A percentile compares a stretch with the other conserved stretches of the same genome.
Conservation (phyloP, 2,113 vertebrate genomes). For the Amia ocellicauda region DNA sequence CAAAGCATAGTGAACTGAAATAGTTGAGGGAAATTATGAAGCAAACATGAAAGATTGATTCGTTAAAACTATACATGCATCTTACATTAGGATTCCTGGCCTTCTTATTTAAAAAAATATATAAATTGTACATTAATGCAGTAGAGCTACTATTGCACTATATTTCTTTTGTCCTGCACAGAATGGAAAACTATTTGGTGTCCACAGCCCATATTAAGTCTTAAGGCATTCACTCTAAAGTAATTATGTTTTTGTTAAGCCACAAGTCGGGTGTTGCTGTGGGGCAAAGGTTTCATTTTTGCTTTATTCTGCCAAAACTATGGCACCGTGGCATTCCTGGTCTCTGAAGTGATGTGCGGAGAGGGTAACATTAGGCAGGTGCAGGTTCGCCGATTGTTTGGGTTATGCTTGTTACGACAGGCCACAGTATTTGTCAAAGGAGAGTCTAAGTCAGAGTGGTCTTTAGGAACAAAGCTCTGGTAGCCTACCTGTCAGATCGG, state of each 20-base stretch:
- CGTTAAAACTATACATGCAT: too few species aligned
- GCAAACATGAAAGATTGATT: too few species aligned
- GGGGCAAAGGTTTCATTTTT: constrained; percentile 19
- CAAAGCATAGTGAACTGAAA: too few species aligned
- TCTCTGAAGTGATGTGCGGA: constrained; percentile 25
- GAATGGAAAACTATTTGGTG: too few species aligned
- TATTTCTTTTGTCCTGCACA: too few species aligned
- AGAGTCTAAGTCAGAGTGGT: constrained; percentile 30
- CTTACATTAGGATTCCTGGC: too few species aligned
- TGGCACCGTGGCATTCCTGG: constrained; percentile 33
- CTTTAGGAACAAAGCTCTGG: constrained; percentile 42
- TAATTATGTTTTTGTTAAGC: constrained; percentile 20
- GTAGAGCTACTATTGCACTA: too few species aligned
- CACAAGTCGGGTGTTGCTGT: constrained; percentile 17
- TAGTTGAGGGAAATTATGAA: too few species aligned
- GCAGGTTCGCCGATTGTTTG: constrained; percentile 20
- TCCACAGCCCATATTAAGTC: not conserved
- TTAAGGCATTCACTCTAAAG: constrained; percentile 25
- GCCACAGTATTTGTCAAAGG: constrained; percentile 49
- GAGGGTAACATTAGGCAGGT: constrained; percentile 16
- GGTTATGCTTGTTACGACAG: constrained; percentile 43
- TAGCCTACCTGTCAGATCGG: constrained; percentile 44
- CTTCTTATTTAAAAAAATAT: too few species aligned
- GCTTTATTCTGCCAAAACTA: constrained; percentile 24
- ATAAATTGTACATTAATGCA: too few species aligned